These are phyloP conservation scores for Eurypyga helias DNA, from an alignment of 2,113 vertebrate species.

Conservation along the genomic window DNA sequence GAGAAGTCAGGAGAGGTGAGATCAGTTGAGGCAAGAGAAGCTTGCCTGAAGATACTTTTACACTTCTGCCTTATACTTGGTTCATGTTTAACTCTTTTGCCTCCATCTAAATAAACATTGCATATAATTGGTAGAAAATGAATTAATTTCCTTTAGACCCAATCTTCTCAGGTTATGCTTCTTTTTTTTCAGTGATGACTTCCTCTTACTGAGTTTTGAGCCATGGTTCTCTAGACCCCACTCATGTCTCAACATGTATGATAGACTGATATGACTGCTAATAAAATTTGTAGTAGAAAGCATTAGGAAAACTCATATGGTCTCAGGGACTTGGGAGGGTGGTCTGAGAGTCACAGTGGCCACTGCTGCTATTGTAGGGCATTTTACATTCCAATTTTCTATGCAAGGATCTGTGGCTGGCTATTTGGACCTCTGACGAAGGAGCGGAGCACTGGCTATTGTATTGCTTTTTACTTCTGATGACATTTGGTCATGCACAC, in stretches of 20 bases:
- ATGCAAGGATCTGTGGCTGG: background rate
- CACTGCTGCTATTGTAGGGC: background rate
- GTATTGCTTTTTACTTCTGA: background rate
- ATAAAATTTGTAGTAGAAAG: background rate
- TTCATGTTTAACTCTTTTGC: background rate
- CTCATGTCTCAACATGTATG: background rate
- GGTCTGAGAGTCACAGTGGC: background rate
- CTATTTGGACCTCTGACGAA: background rate
- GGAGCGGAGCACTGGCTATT: background rate
- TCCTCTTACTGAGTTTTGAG: background rate
- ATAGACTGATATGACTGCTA: background rate
- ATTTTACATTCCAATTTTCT: background rate
- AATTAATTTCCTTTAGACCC: background rate
- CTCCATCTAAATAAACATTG: background rate
- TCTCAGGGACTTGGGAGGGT: background rate
- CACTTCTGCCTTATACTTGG: background rate
- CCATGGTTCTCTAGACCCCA: background rate
- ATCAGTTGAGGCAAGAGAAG: background rate
- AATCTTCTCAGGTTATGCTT: background rate
- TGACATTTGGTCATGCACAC: background rate
- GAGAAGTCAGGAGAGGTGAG: background rate
- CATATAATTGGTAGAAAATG: accelerated
- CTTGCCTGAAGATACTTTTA: background rate
- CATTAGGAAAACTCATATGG: background rate
- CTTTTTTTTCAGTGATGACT: background rate